Evolutionary conservation across 2,797 vertebrate genomes (phyloP).

Genomic region (Forpus xanthops): DNA sequence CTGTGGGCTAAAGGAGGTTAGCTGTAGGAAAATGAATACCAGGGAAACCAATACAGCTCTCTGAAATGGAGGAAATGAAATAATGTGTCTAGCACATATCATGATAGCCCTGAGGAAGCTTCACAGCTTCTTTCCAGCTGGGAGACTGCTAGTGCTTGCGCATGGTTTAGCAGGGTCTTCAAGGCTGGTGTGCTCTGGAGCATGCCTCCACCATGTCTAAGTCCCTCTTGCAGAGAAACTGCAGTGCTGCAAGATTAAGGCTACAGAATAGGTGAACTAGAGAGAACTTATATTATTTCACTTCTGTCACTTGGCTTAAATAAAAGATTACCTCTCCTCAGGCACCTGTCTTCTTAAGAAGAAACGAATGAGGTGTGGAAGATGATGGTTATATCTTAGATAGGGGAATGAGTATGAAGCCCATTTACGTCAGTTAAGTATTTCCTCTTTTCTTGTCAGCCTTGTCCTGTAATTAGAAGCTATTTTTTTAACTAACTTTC

Average conservation of each 20-base stretch:
- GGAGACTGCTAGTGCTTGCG: background rate
- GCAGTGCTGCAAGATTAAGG: background rate
- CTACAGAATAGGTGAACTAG: background rate
- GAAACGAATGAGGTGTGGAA: background rate
- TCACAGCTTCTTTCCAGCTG: background rate
- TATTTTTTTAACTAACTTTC: background rate
- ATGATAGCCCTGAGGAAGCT: background rate
- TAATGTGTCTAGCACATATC: background rate
- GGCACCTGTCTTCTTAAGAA: background rate
- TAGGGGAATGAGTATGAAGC: background rate
- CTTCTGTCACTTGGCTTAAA: background rate
- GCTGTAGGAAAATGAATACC: conserved; percentile 30
- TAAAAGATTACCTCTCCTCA: background rate
- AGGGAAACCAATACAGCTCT: background rate
- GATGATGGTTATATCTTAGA: background rate
- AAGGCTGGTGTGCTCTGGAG: background rate
- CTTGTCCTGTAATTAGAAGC: background rate
- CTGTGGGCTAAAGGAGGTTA: conserved; percentile 38
- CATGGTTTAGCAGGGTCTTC: background rate
- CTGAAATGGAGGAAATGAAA: conserved; percentile 13
- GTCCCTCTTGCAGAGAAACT: background rate
- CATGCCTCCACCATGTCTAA: rapidly evolving
- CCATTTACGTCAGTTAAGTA: background rate
- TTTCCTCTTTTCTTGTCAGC: background rate
- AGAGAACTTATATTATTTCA: background rate